A percentile compares a stretch with the other conserved stretches of the same genome.
Conservation (phyloP, 2,888 invertebrate genomes). For the Spisula subtruncata region DNA sequence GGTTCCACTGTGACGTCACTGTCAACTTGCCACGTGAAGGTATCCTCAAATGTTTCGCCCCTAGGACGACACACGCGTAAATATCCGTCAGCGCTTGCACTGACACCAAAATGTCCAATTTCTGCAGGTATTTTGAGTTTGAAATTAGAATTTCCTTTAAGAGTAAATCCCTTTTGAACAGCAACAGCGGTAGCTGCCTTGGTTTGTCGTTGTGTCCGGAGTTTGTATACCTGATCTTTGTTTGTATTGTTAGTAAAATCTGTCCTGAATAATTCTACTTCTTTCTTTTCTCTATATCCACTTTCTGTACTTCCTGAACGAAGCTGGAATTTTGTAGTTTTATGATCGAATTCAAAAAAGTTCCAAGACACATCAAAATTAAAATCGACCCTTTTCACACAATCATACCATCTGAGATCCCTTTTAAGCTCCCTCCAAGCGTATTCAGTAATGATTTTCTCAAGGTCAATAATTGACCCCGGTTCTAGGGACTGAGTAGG, state of each 20-base stretch:
- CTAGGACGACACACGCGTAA: conserved; percentile 74
- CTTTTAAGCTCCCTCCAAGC: conserved; percentile 80
- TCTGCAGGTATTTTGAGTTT: conserved; percentile 76
- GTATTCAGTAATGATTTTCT: conserved; percentile 77
- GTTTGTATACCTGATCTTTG: conserved; percentile 79
- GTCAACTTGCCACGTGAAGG: conserved; percentile 80
- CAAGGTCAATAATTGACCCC: conserved; percentile 78
- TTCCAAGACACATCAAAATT: conserved; percentile 80
- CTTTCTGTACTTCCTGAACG: conserved; percentile 69
- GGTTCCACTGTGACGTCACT: conserved; percentile 81
- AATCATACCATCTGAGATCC: conserved; percentile 77
- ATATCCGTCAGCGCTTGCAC: conserved; percentile 78
- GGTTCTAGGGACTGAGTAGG: conserved; percentile 71
- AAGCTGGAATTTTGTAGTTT: conserved; percentile 74
- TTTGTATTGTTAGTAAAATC: conserved; percentile 79
- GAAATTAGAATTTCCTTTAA: conserved; percentile 77
- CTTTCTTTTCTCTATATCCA: conserved; percentile 75
- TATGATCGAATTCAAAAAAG: conserved; percentile 80
- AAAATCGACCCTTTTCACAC: conserved; percentile 74
- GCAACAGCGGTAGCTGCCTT: conserved; percentile 78
- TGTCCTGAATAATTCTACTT: conserved; percentile 79
- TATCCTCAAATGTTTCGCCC: conserved; percentile 78
- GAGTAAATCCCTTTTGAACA: conserved; percentile 77
- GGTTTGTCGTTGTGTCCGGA: conserved; percentile 79
- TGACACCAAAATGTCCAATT: conserved; percentile 79